Evolutionary conservation across 2,113 vertebrate genomes (phyloP), one percentile per base, ranked within the genome.

Genomic region (Epinephelus cyanopodus): DNA sequence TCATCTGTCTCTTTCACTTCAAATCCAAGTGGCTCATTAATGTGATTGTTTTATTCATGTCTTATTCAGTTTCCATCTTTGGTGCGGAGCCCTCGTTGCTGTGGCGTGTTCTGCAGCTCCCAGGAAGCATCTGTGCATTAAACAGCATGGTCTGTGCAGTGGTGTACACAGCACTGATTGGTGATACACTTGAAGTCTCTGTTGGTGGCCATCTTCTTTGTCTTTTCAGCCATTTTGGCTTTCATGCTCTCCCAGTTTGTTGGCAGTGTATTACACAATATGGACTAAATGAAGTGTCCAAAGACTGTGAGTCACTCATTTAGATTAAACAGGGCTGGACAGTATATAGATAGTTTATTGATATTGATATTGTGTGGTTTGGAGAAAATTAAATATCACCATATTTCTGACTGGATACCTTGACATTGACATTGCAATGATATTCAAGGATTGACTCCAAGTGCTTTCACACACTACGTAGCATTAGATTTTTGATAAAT

Each of bases 1-100:
- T 77, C 14, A 21, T 70, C 29, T 21, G 74, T 79, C 68, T 64
- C 53, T 57, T 62, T 80, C 60, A 56, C 42, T 2, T 47, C 6
- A 17, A 65, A 53, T 67, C 45, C 2, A 76, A 77, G 42, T 25
- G 27, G 10, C 53, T 83, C 19, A 45, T 76, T 58, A 60, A 56
- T 57, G 50, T 18, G 21, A 39, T 3, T n/a, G 29, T 67, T 69
- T 45, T 45, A 42, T 52, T 39, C 47, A 33, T n/a, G 17, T 29
- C 6, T 71, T 39, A 52, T 47, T 23, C 25, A 21, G 1, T 60
- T 74, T 54, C 12, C 33, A 11, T 33, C 48, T 60, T 72, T 64
- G 48, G 2, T 33, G 56, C 52, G 23, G 27, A 53, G 54, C 57
- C 47, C 5, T 58, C 10, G 3, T 11, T 47, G 37, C 19, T 37